Evolutionary conservation across 1,140 invertebrate genomes (phyloP).

Genomic region (Drusus annulatus): DNA sequence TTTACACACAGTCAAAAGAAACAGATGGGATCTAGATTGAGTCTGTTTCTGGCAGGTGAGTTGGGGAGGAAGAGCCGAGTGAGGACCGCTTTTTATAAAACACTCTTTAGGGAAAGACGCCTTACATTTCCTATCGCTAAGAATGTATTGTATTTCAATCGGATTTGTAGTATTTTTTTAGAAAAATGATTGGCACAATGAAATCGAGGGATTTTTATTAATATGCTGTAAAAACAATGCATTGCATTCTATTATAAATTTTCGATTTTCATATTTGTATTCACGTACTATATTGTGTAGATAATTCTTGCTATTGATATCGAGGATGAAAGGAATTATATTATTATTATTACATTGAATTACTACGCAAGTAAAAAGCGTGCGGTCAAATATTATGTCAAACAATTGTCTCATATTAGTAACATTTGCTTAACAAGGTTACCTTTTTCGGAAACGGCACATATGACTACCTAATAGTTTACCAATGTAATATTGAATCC

Average conservation of each 20-base stretch:
- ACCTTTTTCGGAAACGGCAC: too few relatives aligned
- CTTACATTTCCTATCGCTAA: conserved; percentile 36
- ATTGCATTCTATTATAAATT: conserved; percentile 28
- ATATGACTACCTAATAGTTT: too few relatives aligned
- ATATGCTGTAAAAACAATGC: conserved; percentile 30
- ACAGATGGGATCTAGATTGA: background rate
- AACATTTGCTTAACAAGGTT: too few relatives aligned
- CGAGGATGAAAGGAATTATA: too few relatives aligned
- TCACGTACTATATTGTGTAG: background rate
- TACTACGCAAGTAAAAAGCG: too few relatives aligned
- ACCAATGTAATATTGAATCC: too few relatives aligned
- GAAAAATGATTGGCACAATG: background rate
- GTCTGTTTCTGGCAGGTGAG: background rate
- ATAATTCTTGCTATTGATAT: too few relatives aligned
- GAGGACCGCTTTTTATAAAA: conserved; percentile 3
- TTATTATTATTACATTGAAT: too few relatives aligned
- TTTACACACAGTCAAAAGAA: background rate
- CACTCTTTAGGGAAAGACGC: background rate
- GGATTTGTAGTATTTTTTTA: conserved; percentile 35
- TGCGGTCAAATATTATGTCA: too few relatives aligned
- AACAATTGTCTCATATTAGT: too few relatives aligned
- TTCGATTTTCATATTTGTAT: conserved; percentile 22
- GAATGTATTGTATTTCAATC: conserved; percentile 28
- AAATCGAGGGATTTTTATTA: conserved; percentile 1
- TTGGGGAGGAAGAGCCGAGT: background rate